Evolutionary conservation across 2,113 vertebrate genomes (phyloP).

Genomic region (Charadrius vociferus): DNA sequence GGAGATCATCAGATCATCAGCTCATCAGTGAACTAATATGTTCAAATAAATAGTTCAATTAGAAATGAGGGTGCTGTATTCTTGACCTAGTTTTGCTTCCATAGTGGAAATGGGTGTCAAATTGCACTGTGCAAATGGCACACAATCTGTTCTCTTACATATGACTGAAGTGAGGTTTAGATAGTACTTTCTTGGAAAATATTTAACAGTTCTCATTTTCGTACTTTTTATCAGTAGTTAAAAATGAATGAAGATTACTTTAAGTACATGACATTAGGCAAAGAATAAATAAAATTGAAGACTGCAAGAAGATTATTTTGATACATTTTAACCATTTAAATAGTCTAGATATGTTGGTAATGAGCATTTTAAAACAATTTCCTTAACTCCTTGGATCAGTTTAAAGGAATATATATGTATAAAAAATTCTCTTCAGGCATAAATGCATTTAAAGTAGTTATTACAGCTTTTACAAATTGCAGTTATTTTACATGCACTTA

Average conservation of each 20-base stretch:
- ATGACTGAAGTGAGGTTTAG: background rate
- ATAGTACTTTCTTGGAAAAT: background rate
- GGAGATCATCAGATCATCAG: background rate
- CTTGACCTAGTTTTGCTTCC: background rate
- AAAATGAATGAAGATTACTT: constrained; percentile 38
- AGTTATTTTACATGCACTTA: constrained; percentile 59
- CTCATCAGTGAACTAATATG: background rate
- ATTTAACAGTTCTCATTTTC: background rate
- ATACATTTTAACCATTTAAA: constrained; percentile 18
- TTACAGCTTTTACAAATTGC: constrained; percentile 50
- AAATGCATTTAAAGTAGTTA: constrained; percentile 3
- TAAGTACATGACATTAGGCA: background rate
- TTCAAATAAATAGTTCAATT: background rate
- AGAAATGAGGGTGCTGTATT: background rate
- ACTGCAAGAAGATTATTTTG: background rate
- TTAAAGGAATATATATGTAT: background rate
- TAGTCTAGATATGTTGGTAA: background rate
- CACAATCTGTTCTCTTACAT: background rate
- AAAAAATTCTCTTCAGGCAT: constrained; percentile 2
- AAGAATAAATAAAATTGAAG: constrained; percentile 22
- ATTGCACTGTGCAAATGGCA: background rate
- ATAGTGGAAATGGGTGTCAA: background rate
- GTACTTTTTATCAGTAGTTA: constrained; percentile 2
- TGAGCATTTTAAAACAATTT: constrained; percentile 28
- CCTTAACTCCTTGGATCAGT: background rate